Base-by-base conservation (phyloP, 2,888 invertebrate genomes). In the Melanostoma scalare region DNA sequence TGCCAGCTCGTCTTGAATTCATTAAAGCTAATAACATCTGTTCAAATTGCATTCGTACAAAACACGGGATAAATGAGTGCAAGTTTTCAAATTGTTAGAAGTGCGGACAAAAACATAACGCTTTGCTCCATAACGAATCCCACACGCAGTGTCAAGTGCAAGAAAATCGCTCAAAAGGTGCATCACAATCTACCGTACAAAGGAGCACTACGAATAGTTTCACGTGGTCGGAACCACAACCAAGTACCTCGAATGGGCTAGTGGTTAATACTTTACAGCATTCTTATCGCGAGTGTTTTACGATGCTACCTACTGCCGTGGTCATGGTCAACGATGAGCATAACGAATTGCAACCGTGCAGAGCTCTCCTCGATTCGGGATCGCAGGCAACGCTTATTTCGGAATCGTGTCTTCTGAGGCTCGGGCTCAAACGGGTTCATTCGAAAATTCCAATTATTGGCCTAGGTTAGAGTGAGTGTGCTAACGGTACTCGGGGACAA, bases 21-120 rank as follows among this genome's bases (percentile, higher is more conserved):
- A 50, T 72, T 5, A 67, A 80, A 71, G 6, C 58, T 10, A 65
- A 56, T 6, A 30, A 35, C 3, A 53, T 61, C 5, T 78, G 55
- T 10, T 42, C 36, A 8, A 61, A 68, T 20, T 75, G 68, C 40
- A 31, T 67, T 44, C 53, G 44, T 3, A 40, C 40, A 30, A 67
- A 67, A 42, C 58, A 58, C 9, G 6, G 0, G 6, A 3, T 67
- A 6, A n/a, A 42, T 3, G 50, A 76, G 20, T 68, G 61, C 33
- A 68, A 68, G 35, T 76, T 36, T n/a, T 60, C 60, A 0, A 36
- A 42, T 33, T 69, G 68, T n/a, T 68, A 61, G 38, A 9, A 9
- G 36, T 61, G 68, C 40, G 52, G 52, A 5, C 9, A 10, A 30
- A 67, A 67, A 42, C 58, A 67, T 31, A 75, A 56, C 9, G 35